Conservation (phyloP, 53 echinoderm and acorn worm species). For the Echinarachnius parma region DNA sequence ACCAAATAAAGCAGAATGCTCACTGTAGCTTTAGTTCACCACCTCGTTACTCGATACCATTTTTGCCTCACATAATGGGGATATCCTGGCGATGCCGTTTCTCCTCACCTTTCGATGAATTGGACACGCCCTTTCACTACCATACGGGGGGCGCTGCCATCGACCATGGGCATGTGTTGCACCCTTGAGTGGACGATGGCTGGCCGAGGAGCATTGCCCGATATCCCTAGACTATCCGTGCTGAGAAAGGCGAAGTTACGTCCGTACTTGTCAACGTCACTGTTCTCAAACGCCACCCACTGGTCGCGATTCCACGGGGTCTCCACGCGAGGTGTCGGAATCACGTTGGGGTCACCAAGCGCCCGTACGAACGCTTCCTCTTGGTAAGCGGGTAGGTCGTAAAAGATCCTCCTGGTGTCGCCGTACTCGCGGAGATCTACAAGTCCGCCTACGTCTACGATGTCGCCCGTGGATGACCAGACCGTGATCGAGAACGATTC, state of each 20-base stretch:
- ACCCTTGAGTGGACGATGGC: conserved; percentile 57
- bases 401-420: conserved; percentile 61
- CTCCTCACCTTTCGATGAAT: conserved; percentile 71
- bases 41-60: neutral
- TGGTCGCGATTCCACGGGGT: conserved; percentile 46
- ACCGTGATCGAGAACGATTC: conserved; percentile 72
- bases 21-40: neutral
- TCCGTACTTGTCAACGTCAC: neutral
- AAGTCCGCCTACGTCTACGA: conserved; percentile 51
- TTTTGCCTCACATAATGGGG: neutral
- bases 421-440: conserved; percentile 58
- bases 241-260: conserved; percentile 64
- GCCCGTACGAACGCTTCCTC: conserved; percentile 44
- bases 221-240: conserved; percentile 57
- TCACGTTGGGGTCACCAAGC: conserved; percentile 10
- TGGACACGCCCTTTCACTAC: conserved; percentile 46
- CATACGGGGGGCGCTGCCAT: neutral
- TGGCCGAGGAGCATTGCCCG: conserved; percentile 37
- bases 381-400: conserved; percentile 57
- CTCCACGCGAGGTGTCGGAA: conserved; percentile 31
- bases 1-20: too few relatives aligned
- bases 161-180: conserved; percentile 34
- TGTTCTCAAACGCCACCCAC: conserved; percentile 42
- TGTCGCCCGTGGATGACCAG: conserved; percentile 56
- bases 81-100: neutral